Evolutionary conservation across 2,888 invertebrate genomes (phyloP), one percentile per base, ranked within the genome.

Genomic region (Epinotia brunnichana): DNA sequence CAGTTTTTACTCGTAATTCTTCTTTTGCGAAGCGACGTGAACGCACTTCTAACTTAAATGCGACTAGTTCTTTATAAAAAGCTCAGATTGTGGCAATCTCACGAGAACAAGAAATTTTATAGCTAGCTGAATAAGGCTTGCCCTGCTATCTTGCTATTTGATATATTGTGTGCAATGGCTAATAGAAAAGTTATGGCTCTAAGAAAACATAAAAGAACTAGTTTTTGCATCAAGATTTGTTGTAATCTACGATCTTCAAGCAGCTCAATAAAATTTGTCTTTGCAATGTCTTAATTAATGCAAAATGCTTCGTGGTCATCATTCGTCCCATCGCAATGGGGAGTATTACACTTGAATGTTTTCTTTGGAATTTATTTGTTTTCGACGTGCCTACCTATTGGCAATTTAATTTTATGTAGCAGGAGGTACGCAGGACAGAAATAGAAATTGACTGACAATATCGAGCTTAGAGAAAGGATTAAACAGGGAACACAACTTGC

Each of bases 141-240:
- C 81, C 82, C 82, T 74, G 81, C 77, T 75, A 78, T 82, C 80
- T 80, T 77, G 81, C 83, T 78, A 82, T 87, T 87, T 84, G 82
- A 85, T 82, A 87, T 87, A 89, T 90, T 88, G 85, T 84, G 78
- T 85, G 83, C 86, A 84, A 90, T 89, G 85, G 85, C 89, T 89
- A 56, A 21, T 56, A 66, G 41, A 41, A 56, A 56, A 54, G 39
- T 19, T 24, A 19, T 39, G n/a, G 19, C 21, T 54, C 64, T 39
- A 64, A 29, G 48, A 48, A 24, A 63, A 21, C 51, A 63, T 35
- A 35, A 35, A 35, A 35, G 24, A 48, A 62, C 62, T 24, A 62
- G n/a, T 44, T 39, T 19, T 29, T 29, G 39, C 61, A 29, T 44
- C 24, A 35, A 21, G n/a, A 51, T 69, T 70, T 67, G 67, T 56